Evolutionary conservation across 37 sponge, comb jelly and placozoan genomes (phyloP), one percentile per base, ranked within the genome.

Genomic region (Cliona cf. orientalis): DNA sequence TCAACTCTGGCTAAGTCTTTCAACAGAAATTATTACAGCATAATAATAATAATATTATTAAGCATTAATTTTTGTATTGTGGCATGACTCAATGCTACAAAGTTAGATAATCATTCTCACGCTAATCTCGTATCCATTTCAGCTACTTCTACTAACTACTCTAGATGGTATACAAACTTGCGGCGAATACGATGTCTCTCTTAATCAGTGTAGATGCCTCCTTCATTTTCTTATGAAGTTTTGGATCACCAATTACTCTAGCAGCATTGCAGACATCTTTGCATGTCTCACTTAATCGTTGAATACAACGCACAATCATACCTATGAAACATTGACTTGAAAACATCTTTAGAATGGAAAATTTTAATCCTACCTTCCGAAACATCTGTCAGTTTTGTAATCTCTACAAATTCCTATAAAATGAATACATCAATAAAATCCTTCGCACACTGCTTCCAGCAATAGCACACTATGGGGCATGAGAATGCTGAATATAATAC

Each of bases 181-280:
- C 99, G 55, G 99, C 95, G 86, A 99, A 99, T 21, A 96, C 90
- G 76, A 99, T 99, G 78, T 99, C 99, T 80, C 95, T 82, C 74
- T 86, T 94, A 69, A 99, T 96, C 5, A 92, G 80, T 2, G 62
- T 72, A 2, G 97, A 91, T 1, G 86, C 95, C 12, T 69, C 43
- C 56, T 83, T 81, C 99, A 99, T 99, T 55, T 85, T 94, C 19
- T 69, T 62, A 33, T 42, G 49, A 44, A 99, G 76, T 26, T 58
- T 84, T 6, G 84, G 71, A 55, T 96, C 93, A 37, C 99, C 99
- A 56, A 96, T 87, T 3, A 96, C 78, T 33, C 81, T 56, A n/a
- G 95, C 95, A 42, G 93, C 97, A 46, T 85, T 89, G 29, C 80
- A 77, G 14, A 99, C 85, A 79, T 89, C 90, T 34, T 74, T 84